phyloP scores from a whole-genome alignment of 1,140 invertebrate genomes.

The Bombus balteatus region DNA sequence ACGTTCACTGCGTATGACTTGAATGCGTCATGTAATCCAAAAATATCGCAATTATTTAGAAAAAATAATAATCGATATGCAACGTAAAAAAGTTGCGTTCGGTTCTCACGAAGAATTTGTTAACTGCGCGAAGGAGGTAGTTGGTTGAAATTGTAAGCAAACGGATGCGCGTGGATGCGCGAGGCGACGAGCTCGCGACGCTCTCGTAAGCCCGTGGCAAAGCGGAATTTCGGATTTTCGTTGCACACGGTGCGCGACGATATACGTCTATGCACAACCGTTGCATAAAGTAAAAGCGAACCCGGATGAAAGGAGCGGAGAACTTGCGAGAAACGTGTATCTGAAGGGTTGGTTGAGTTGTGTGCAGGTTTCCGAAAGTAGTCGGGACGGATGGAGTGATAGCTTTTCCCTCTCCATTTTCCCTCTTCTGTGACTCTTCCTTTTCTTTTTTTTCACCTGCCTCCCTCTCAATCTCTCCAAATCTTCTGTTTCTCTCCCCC shows the following conservation, averaged over 20 bases:
- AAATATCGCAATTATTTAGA: too few species aligned
- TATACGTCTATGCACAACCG: constrained; percentile 42
- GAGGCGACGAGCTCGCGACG: constrained; percentile 30
- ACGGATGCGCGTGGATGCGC: not conserved
- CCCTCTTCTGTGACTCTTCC: not conserved
- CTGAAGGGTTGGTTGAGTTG: constrained; percentile 58
- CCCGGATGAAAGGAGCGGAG: constrained; percentile 58
- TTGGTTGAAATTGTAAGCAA: constrained; percentile 21
- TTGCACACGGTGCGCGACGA: constrained; percentile 42
- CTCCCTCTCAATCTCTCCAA: not conserved
- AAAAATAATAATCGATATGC: too few species aligned
- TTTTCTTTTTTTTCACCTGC: not conserved
- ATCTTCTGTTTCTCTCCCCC: not conserved
- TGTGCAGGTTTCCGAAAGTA: constrained; percentile 57
- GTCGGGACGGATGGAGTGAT: constrained; percentile 50
- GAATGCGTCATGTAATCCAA: too few species aligned
- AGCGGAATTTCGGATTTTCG: constrained; percentile 61
- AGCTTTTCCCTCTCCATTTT: constrained; percentile 18
- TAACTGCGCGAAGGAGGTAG: not conserved
- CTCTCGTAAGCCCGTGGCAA: constrained; percentile 35
- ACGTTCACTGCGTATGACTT: too few species aligned
- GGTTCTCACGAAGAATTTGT: not conserved
- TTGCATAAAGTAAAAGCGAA: constrained; percentile 64
- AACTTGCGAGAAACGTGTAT: constrained; percentile 57
- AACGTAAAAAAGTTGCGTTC: not conserved